Evolutionary conservation across 2,888 invertebrate species (phyloP).

Genomic region (Cosmorhoe ocellata): DNA sequence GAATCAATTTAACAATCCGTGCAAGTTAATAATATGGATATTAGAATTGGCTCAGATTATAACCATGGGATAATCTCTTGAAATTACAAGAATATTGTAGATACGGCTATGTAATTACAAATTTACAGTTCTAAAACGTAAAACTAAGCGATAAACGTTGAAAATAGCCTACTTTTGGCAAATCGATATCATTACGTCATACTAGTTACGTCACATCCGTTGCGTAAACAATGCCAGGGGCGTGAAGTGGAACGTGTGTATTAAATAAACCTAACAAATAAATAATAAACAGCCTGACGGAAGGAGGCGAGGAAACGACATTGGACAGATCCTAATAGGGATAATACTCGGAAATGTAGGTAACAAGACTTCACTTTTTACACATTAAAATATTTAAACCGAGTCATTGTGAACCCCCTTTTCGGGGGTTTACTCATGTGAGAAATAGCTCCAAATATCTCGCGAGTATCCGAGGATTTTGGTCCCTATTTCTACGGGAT

Average conservation of each 20-base stretch:
- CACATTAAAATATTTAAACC: constrained; percentile 73
- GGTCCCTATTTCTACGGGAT: constrained; percentile 75
- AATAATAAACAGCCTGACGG: constrained; percentile 9
- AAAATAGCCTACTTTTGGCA: neutral
- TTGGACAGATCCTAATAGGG: constrained; percentile 15
- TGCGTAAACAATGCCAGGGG: constrained; percentile 1
- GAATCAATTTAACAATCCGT: no score
- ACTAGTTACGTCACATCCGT: neutral
- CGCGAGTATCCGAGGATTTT: constrained; percentile 72
- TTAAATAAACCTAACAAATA: constrained; percentile 6
- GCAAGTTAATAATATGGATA: no score
- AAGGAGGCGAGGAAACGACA: constrained; percentile 4
- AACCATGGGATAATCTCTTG: no score
- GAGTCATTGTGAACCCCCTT: constrained; percentile 44
- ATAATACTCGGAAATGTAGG: constrained; percentile 36
- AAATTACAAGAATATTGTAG: no score
- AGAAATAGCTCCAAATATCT: constrained; percentile 77
- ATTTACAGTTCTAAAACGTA: neutral
- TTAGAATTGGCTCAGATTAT: no score
- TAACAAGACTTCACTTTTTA: constrained; percentile 70
- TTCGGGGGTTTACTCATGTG: constrained; percentile 54
- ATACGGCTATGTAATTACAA: no score
- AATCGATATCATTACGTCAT: constrained; percentile 7
- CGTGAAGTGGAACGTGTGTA: neutral
- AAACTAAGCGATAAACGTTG: no score